phyloP scores from a whole-genome alignment of 2,113 vertebrate genomes.

The Xenus cinereus region DNA sequence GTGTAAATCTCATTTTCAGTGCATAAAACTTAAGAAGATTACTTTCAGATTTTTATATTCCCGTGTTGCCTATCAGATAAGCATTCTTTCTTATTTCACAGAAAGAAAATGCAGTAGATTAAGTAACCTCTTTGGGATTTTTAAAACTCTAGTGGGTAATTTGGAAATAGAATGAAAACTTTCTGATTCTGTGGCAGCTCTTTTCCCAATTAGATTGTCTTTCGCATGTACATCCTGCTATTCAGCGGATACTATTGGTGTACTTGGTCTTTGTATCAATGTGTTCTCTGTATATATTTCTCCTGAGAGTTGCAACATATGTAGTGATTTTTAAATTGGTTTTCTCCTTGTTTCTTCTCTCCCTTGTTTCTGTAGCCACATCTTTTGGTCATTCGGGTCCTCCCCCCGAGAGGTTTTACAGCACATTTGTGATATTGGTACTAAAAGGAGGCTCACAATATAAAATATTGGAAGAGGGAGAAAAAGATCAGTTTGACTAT shows the following conservation, averaged over 20 bases:
- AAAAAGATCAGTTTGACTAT: background rate
- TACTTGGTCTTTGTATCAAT: background rate
- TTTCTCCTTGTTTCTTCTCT: background rate
- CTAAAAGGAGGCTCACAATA: background rate
- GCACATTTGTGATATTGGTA: background rate
- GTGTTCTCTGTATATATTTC: background rate
- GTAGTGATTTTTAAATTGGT: background rate
- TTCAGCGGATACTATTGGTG: background rate
- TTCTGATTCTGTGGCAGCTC: background rate
- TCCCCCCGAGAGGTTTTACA: background rate
- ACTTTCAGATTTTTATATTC: background rate
- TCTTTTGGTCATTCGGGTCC: background rate
- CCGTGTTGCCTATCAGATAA: background rate
- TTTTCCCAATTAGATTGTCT: background rate
- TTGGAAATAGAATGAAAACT: background rate
- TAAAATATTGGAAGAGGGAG: background rate
- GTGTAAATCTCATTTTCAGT: background rate
- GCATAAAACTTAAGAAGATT: background rate
- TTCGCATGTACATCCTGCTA: background rate
- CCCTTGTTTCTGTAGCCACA: background rate
- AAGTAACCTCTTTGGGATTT: background rate
- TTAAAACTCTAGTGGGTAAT: background rate
- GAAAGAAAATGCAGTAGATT: background rate
- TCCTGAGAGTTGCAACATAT: background rate
- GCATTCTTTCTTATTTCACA: background rate